Evolutionary conservation across 2,113 vertebrate species (phyloP).

Genomic region (Pipra filicauda): DNA sequence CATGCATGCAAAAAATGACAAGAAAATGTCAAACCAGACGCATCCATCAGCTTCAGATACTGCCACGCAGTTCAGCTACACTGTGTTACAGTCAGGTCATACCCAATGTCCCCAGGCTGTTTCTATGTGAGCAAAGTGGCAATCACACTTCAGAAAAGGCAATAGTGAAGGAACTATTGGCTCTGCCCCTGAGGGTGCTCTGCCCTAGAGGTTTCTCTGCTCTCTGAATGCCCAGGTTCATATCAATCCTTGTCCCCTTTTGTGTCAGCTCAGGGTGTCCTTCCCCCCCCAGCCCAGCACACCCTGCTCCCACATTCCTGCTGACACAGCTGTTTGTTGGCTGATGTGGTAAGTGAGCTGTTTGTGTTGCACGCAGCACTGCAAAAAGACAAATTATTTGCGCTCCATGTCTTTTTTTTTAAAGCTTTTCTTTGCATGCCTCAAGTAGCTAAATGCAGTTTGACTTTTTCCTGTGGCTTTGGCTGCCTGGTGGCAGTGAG

Average conservation of each 20-base stretch:
- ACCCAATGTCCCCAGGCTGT: background rate
- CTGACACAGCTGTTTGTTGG: background rate
- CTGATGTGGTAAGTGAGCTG: background rate
- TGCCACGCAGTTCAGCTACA: background rate
- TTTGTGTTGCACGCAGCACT: background rate
- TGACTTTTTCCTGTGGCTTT: background rate
- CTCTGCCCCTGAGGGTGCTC: background rate
- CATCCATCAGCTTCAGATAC: background rate
- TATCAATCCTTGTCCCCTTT: background rate
- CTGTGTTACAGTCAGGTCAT: background rate
- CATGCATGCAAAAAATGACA: background rate
- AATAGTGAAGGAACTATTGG: background rate
- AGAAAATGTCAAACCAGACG: background rate
- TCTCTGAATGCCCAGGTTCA: background rate
- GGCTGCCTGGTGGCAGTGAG: background rate
- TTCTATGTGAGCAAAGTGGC: background rate
- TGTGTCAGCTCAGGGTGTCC: background rate
- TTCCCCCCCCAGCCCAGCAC: background rate
- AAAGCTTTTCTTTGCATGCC: background rate
- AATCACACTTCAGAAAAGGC: background rate
- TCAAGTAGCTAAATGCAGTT: background rate
- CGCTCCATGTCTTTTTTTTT: rapidly evolving
- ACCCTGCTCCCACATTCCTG: background rate
- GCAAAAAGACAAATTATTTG: background rate
- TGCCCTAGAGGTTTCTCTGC: background rate